A percentile compares a stretch with the other conserved stretches of the same genome.
These are phyloP conservation scores for Burhinus bistriatus DNA, from an alignment of 2,113 vertebrate species.

Conservation along the genomic window DNA sequence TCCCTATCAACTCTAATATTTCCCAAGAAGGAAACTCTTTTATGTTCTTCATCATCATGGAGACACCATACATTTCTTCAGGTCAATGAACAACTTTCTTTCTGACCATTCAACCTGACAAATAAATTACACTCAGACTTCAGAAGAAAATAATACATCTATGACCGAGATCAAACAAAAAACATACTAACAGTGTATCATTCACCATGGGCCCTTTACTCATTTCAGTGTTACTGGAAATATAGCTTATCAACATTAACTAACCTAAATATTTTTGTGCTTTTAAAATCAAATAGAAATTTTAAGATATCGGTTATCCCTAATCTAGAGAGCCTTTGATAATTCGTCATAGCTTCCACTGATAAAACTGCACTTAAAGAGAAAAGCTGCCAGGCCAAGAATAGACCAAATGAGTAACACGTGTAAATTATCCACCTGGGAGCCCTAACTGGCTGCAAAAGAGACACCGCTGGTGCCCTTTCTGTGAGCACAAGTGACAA, in stretches of 20 bases:
- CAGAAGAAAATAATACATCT: constrained; percentile 47
- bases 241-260: background rate
- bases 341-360: background rate
- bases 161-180: constrained; percentile 45
- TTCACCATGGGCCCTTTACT: constrained; percentile 1
- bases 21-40: constrained; percentile 59
- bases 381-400: background rate
- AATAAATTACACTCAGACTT: constrained; percentile 63
- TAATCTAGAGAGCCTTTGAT: background rate
- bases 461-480: background rate
- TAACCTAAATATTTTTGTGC: background rate
- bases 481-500: background rate
- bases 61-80: constrained; percentile 51
- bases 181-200: background rate
- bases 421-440: background rate
- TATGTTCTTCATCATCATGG: constrained; percentile 59
- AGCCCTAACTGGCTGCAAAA: background rate
- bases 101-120: constrained; percentile 63
- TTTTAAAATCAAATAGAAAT: background rate
- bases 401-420: background rate
- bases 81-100: constrained; percentile 63
- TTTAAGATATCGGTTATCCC: background rate
- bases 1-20: constrained; percentile 64
- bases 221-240: background rate
- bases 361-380: background rate